Evolutionary conservation across 2,888 invertebrate genomes (phyloP).

Genomic region (Plagodis dolabraria): DNA sequence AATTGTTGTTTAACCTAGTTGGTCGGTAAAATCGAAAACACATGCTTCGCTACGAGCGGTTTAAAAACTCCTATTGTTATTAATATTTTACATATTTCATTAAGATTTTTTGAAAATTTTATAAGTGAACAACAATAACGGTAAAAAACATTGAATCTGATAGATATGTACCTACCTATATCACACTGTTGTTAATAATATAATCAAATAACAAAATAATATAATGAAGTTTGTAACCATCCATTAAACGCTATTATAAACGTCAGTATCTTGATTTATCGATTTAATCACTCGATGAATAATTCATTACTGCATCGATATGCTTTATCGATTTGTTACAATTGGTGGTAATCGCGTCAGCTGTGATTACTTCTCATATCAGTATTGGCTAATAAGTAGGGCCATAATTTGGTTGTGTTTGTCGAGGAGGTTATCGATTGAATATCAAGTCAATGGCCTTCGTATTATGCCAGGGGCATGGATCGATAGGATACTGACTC

Average conservation of each 20-base stretch:
- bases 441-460: constrained; percentile 49
- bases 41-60: too few species aligned
- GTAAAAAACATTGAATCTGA: too few species aligned
- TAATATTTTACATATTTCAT: too few species aligned
- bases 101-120: too few species aligned
- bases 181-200: too few species aligned
- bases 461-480: constrained; percentile 50
- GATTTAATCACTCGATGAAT: constrained; percentile 38
- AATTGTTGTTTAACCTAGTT: too few species aligned
- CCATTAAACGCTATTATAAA: constrained; percentile 12
- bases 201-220: too few species aligned
- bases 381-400: constrained; percentile 60
- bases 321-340: constrained; percentile 35
- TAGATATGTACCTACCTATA: too few species aligned
- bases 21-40: too few species aligned
- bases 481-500: constrained; percentile 43
- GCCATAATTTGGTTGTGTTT: constrained; percentile 36
- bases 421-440: constrained; percentile 4
- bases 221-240: constrained; percentile 8
- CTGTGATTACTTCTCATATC: constrained; percentile 37
- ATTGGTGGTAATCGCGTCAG: constrained; percentile 34
- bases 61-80: too few species aligned
- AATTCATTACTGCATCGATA: constrained; percentile 41
- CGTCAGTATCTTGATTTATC: constrained; percentile 39
- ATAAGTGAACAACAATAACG: too few species aligned